Percentiles rank a stretch among this genome's conserved stretches.
Conservation (phyloP, 1,140 invertebrate species). For the Pseudobourletiella spinata region DNA sequence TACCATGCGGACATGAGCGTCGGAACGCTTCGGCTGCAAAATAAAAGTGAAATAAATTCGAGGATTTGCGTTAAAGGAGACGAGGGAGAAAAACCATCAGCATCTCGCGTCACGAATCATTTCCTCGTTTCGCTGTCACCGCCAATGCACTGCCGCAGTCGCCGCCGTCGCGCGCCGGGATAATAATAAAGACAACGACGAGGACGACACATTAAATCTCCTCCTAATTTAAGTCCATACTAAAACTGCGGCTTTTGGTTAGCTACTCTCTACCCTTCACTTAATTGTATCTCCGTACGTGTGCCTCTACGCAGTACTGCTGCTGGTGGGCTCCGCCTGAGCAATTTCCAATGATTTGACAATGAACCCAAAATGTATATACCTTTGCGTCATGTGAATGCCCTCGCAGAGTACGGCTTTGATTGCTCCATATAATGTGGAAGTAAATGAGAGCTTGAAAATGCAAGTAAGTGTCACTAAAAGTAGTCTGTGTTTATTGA, state of each 20-base stretch:
- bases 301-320: too few relatives aligned
- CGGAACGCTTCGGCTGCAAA: neutral
- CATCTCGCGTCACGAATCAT: neutral
- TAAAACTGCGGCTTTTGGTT: neutral
- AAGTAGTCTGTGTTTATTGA: too few relatives aligned
- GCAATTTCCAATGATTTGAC: too few relatives aligned
- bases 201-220: neutral
- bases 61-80: neutral
- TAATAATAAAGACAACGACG: neutral
- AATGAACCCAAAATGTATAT: too few relatives aligned
- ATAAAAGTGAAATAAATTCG: conserved; percentile 2
- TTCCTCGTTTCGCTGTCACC: neutral
- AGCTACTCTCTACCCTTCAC: neutral
- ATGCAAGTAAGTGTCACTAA: too few relatives aligned
- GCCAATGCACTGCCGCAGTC: too few relatives aligned
- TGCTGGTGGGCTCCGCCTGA: too few relatives aligned
- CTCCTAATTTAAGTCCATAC: neutral
- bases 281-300: neutral
- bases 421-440: too few relatives aligned
- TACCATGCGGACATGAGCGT: conserved; percentile 3
- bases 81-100: neutral
- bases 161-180: too few relatives aligned
- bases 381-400: too few relatives aligned
- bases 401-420: too few relatives aligned
- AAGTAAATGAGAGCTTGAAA: too few relatives aligned